Base-by-base conservation (phyloP, 1,140 invertebrate species). In the Zaprionus kolodkinae region DNA sequence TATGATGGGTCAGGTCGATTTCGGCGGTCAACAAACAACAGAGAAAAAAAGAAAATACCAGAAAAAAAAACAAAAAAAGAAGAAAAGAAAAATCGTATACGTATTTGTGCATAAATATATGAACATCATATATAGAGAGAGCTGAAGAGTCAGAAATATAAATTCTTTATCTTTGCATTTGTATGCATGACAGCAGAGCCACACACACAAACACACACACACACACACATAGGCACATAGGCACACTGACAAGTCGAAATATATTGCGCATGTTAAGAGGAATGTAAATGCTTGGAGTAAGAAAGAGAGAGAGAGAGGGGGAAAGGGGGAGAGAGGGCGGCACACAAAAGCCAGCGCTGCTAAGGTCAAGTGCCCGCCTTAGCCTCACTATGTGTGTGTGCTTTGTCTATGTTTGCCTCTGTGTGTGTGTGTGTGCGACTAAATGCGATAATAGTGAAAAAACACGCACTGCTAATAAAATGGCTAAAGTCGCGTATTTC, bases 381-480 rank as follows among this genome's bases (percentile, higher is more conserved):
- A 45, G 21, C 48, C 45, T 54, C 33, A 11, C 25, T 13, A 11
- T 36, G 69, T 17, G 48, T 30, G 21, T 35, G n/a, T n/a, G n/a
- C n/a, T n/a, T n/a, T n/a, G n/a, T n/a, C n/a, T n/a, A n/a, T n/a
- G n/a, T n/a, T n/a, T n/a, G n/a, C n/a, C n/a, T n/a, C n/a, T n/a
- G n/a, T n/a, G 15, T 38, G 45, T 27, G 56, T 57, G 65, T 68
- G 64, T 60, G 64, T 67, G 48, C 43, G 62, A 15, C 61, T 50
- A 55, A 81, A 72, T 52, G 77, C 78, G 78, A 88, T 89, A 89
- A 88, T 88, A 84, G 84, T 89, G 79, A 79, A 88, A 89, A 81
- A 89, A 89, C 85, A 88, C 85, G 85, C 85, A 88, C 85, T 84
- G 86, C 85, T 88, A 89, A 89, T 88, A 88, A 88, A 88, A 89